These are phyloP conservation scores for Narcine bancroftii DNA, from an alignment of 2,113 vertebrate genomes.

Conservation along the genomic window DNA sequence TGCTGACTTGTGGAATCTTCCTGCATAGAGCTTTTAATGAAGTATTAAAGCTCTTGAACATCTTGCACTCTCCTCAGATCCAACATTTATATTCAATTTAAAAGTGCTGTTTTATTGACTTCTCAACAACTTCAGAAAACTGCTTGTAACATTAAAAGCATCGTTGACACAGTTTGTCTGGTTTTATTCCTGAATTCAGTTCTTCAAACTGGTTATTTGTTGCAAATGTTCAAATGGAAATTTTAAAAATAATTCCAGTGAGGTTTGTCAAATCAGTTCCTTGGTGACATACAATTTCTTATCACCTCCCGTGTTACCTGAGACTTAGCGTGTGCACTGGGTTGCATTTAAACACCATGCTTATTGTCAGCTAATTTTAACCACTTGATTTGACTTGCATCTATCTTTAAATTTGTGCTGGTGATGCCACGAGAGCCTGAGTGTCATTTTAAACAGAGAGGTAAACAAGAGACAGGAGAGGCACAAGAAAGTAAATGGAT, in stretches of 20 bases:
- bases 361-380: background rate
- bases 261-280: background rate
- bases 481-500: background rate
- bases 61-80: constrained; percentile 2
- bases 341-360: background rate
- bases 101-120: constrained; percentile 7
- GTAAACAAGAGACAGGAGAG: background rate
- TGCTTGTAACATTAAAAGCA: background rate
- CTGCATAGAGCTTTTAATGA: constrained; percentile 45
- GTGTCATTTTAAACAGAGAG: background rate
- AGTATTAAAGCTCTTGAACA: background rate
- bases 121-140: background rate
- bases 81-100: background rate
- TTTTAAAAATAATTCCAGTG: background rate
- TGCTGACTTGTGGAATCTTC: constrained; percentile 48
- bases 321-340: too few species aligned
- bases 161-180: background rate
- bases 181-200: background rate
- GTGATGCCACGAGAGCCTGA: background rate
- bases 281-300: background rate
- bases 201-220: background rate
- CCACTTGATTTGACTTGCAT: background rate
- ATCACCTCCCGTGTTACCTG: background rate
- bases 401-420: background rate
- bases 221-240: background rate